These are phyloP conservation scores for Dendrocincla fuliginosa DNA, from an alignment of 2,797 vertebrate genomes.

Conservation along the genomic window DNA sequence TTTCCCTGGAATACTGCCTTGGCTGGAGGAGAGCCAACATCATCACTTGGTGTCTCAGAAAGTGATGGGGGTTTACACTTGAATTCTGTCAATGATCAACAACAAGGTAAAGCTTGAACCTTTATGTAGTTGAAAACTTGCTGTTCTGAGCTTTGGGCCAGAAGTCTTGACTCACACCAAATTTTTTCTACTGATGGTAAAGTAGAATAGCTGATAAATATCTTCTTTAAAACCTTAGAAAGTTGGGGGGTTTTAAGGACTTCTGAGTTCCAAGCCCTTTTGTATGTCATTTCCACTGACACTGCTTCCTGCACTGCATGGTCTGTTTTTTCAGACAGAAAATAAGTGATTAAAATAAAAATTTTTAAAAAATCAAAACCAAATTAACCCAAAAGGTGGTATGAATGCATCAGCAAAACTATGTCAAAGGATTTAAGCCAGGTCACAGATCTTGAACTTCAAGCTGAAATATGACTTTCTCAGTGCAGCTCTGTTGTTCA, in stretches of 20 bases:
- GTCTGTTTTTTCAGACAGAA: background rate
- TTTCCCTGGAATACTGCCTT: background rate
- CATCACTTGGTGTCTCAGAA: background rate
- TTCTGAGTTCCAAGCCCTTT: background rate
- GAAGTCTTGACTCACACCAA: background rate
- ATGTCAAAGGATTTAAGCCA: background rate
- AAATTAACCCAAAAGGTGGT: background rate
- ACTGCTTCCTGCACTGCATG: background rate
- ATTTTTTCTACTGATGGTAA: background rate
- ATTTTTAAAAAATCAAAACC: background rate
- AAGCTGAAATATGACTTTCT: background rate
- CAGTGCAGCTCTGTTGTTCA: background rate
- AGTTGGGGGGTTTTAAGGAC: background rate
- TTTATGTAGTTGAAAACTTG: background rate
- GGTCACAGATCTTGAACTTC: background rate
- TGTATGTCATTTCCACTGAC: background rate
- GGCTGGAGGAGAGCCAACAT: background rate
- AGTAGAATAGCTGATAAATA: background rate
- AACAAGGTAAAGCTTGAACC: background rate
- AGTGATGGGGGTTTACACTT: background rate
- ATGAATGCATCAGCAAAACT: background rate
- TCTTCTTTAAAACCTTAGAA: background rate
- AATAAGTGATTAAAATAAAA: background rate
- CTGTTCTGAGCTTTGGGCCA: background rate
- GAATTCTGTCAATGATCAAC: background rate